Conservation (phyloP, 53 echinoderm and acorn worm genomes). For the Henricia sp. region DNA sequence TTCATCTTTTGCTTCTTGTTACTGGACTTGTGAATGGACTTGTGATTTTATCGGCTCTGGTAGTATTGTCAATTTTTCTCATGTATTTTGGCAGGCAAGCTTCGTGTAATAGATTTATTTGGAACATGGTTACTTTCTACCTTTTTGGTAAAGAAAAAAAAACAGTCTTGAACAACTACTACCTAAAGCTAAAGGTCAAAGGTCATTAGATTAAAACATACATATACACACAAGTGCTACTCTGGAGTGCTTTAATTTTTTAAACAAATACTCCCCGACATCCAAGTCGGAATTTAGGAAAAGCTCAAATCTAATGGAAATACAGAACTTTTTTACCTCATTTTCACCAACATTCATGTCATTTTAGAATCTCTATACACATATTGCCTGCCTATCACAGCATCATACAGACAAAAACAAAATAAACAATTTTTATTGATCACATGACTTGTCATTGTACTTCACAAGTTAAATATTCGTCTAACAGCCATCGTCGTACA, state of each 20-base stretch:
- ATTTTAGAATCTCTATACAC: constrained; percentile 25
- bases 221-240: neutral
- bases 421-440: constrained; percentile 20
- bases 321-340: too few relatives aligned
- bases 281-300: neutral
- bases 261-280: neutral
- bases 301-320: constrained; percentile 11
- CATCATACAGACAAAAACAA: constrained; percentile 1
- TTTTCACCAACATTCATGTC: neutral
- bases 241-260: neutral
- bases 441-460: neutral
- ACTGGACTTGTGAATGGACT: too few relatives aligned
- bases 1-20: too few relatives aligned
- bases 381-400: constrained; percentile 50
- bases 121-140: neutral
- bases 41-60: too few relatives aligned
- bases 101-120: too few relatives aligned
- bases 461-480: constrained; percentile 21
- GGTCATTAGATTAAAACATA: neutral
- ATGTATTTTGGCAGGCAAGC: too few relatives aligned
- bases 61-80: too few relatives aligned
- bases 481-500: constrained; percentile 37
- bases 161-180: neutral
- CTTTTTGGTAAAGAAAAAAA: neutral
- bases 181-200: neutral